These are phyloP conservation scores for Thera obeliscata DNA, from an alignment of 2,888 invertebrate species.

Conservation along the genomic window DNA sequence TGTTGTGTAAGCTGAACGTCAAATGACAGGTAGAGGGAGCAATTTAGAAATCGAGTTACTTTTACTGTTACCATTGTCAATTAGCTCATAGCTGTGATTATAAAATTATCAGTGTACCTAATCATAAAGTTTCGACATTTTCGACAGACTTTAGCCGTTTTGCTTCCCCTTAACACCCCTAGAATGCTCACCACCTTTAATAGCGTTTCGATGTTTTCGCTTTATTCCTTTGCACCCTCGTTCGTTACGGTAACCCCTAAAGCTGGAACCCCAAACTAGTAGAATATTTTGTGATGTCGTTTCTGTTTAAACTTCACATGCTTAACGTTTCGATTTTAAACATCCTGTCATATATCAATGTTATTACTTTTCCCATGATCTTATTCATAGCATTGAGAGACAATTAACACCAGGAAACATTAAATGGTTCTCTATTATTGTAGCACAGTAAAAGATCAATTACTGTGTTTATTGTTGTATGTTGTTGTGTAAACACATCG, in stretches of 20 bases:
- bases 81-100: slow-evolving; percentile 50
- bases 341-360: slow-evolving; percentile 30
- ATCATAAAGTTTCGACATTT: slow-evolving; percentile 43
- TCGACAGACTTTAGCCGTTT: slow-evolving; percentile 38
- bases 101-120: slow-evolving; percentile 43
- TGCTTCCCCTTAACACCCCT: slow-evolving; percentile 52
- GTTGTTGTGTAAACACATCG: slow-evolving; percentile 29
- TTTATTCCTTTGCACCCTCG: slow-evolving; percentile 75
- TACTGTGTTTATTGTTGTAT: slow-evolving; percentile 19
- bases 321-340: slow-evolving; percentile 39
- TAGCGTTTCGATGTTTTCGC: slow-evolving; percentile 71
- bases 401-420: slow-evolving; percentile 35
- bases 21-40: slow-evolving; percentile 77
- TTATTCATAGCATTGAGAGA: slow-evolving; percentile 29
- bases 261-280: slow-evolving; percentile 62
- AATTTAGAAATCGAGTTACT: slow-evolving; percentile 78
- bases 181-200: slow-evolving; percentile 58
- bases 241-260: slow-evolving; percentile 68
- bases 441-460: slow-evolving; percentile 22
- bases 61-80: slow-evolving; percentile 66
- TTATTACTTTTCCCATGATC: slow-evolving; percentile 34
- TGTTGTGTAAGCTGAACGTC: slow-evolving; percentile 81
- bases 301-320: slow-evolving; percentile 49
- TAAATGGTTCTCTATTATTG: slow-evolving; percentile 34
- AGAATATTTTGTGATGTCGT: slow-evolving; percentile 54